Conservation (phyloP, 2,113 vertebrate genomes). For the Trematocara stigmaticum region DNA sequence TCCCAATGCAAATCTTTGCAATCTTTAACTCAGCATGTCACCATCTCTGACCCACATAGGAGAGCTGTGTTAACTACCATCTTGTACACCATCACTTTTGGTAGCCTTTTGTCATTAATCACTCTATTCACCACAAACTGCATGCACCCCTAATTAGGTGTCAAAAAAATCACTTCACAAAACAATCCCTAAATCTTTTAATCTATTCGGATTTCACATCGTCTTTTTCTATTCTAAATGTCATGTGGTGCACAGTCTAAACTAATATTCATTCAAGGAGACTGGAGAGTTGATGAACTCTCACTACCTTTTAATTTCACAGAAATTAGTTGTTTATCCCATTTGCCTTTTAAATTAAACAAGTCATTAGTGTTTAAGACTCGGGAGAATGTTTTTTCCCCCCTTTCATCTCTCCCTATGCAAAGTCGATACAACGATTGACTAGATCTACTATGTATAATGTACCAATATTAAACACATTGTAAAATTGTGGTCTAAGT, state of each 20-base stretch:
- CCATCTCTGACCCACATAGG: neutral
- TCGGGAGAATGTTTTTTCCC: neutral
- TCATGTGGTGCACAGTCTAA: neutral
- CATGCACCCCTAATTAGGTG: neutral
- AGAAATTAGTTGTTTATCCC: neutral
- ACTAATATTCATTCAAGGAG: neutral
- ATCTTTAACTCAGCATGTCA: neutral
- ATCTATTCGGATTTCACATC: neutral
- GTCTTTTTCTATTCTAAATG: neutral
- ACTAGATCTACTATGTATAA: neutral
- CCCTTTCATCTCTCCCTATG: neutral
- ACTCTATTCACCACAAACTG: neutral
- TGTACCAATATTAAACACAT: neutral
- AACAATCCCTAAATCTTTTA: neutral
- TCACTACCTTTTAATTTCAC: neutral
- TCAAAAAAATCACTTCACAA: neutral
- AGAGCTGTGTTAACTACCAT: neutral
- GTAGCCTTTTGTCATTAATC: neutral
- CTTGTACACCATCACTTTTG: neutral
- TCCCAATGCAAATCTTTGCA: neutral
- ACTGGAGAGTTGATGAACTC: neutral
- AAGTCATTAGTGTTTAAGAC: neutral
- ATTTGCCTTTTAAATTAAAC: constrained; percentile 11
- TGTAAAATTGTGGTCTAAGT: neutral
- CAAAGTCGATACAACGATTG: neutral